Base-by-base conservation (phyloP, 2,113 vertebrate species). In the Dolichotis patagonum region DNA sequence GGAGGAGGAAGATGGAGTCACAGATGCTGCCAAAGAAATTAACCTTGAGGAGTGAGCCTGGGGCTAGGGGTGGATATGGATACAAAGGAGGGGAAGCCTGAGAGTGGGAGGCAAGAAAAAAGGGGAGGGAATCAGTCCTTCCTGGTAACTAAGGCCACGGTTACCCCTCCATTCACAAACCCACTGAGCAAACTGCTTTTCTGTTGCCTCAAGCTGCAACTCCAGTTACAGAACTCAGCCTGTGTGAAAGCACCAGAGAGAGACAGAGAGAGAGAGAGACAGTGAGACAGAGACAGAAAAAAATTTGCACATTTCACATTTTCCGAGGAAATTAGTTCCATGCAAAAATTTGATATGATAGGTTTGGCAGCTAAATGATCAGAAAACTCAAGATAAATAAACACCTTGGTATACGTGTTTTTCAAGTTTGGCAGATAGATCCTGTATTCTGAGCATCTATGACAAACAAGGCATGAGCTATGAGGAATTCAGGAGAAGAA, bases 11-110 rank as follows among this genome's bases (percentile, higher is more conserved):
- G 88, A 96, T 35, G 54, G 60, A 88, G 58, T 88, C 98, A 92
- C 96, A 97, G 93, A 90, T 97, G 97, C 97, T 97, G 82, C 60
- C 38, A 28, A 94, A 97, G 96, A 98, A 98, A 98, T 98, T 98
- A 98, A 98, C 97, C 98, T 98, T 98, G 88, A 98, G 97, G 88
- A 89, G 71, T 96, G 94, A 98, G 95, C 96, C 67, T 81, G 54
- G 38, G 69, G 43, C 52, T 63, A 54, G 5, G 46, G 30, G 62
- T 52, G 43, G 28, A 19, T 38, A 41, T 52, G 43, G 28, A 19
- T 38, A 41, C 1, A 11, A 1, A 30, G 5, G 22, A 19, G 82
- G 3, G 43, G 63, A 65, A 46, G 83, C n/a, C 41, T 60, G 93
- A 62, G 56, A 43, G 83, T 35, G 43, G 63, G 94, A 65, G 65